Evolutionary conservation across 1,140 invertebrate species (phyloP), one percentile per base, ranked within the genome.

Genomic region (Ridgeia piscesae): DNA sequence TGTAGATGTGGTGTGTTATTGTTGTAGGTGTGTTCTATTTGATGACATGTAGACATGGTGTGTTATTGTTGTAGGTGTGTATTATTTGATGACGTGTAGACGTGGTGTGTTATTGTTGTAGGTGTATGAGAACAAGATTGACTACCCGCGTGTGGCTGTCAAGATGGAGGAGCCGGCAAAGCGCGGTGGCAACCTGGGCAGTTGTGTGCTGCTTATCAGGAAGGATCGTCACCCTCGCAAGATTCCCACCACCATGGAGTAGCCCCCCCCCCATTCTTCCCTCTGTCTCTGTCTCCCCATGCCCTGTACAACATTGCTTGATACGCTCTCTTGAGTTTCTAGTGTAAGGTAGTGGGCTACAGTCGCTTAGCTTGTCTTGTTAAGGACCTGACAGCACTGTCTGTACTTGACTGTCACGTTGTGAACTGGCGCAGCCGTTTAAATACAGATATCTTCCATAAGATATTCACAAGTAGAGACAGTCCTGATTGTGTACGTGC

Each of bases 111-210:
- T 97, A 97, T 35, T 90, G 31, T 90, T 91, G n/a, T 96, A 98
- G 97, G 97, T 98, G 48, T 98, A 98, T 94, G 97, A 97, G 93
- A 97, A 98, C 93, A 98, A 97, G 96, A 97, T 98, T 88, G 98
- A 98, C 94, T 98, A 97, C 94, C 97, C 97, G 27, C 96, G 97
- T 93, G 96, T 97, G 94, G 97, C 97, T 2, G 96, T 98, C 58
- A 97, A 97, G 93, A 97, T 98, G 94, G 98, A 97, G 9, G 97
- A 98, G 96, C 96, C 98, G 93, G 97, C 97, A 8, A 98, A 98
- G 96, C 96, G 97, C 34, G 97, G 97, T 89, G 97, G 97, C 92
- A 97, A 97, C 93, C 96, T 98, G 88, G 97, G 97, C 88, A 98
- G 98, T 33, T 97, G 97, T 95, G 98, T 97, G 95, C 96, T 98